Conservation (phyloP, 2,888 invertebrate genomes). For the Eucera pruinosa region DNA sequence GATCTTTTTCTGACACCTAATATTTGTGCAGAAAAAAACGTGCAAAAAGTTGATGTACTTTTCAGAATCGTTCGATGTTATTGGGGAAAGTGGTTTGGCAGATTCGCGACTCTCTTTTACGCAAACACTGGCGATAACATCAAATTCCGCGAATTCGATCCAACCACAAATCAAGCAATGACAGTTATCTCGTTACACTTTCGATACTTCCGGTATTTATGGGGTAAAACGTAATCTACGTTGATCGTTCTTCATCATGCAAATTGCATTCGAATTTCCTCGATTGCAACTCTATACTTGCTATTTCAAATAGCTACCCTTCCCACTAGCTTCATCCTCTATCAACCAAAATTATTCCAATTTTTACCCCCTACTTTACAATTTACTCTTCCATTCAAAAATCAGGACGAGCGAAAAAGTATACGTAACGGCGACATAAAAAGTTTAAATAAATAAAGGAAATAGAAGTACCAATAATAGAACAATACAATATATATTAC, state of each 20-base stretch:
- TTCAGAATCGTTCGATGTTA: conserved; percentile 24
- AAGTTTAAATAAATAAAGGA: too few relatives aligned
- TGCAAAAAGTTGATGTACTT: conserved; percentile 42
- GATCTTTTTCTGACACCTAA: too few relatives aligned
- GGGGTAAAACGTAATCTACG: conserved; percentile 26
- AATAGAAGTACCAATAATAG: too few relatives aligned
- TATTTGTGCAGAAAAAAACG: too few relatives aligned
- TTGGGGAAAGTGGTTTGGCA: conserved; percentile 32
- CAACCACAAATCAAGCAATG: conserved; percentile 47
- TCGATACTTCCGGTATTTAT: conserved; percentile 45
- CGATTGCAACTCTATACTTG: conserved; percentile 25
- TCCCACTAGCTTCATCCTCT: not conserved
- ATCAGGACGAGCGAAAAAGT: too few relatives aligned
- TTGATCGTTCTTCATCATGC: conserved; percentile 14
- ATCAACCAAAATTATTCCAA: too few relatives aligned
- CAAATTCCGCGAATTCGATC: conserved; percentile 30
- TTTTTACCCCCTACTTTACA: too few relatives aligned
- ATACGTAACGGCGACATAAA: too few relatives aligned
- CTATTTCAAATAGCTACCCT: not conserved
- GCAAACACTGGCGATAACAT: conserved; percentile 34
- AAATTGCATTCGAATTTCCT: conserved; percentile 17
- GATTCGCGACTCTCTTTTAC: conserved; percentile 22
- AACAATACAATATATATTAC: too few relatives aligned
- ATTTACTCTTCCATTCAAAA: too few relatives aligned
- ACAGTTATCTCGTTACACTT: conserved; percentile 51